Base-by-base conservation (phyloP, 1,140 invertebrate genomes). In the Formica exsecta region DNA sequence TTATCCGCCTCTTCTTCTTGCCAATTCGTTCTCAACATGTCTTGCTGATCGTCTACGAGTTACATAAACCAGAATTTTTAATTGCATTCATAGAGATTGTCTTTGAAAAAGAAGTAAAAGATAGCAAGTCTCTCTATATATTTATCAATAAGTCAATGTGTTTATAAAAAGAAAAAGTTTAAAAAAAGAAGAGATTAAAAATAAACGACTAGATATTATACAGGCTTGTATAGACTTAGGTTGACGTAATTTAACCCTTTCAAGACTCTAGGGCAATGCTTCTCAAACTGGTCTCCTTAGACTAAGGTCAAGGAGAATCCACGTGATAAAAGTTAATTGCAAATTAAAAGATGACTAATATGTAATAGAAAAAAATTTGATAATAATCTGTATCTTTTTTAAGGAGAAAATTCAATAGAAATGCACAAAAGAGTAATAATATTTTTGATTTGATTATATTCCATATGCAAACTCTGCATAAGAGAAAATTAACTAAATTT, bases 111-210 rank as follows among this genome's bases (percentile, higher is more conserved):
- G 19, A 32, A 81, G 19, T 22, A 16, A 11, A 65, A 36, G 13
- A 57, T 19, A 29, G 36, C 6, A 59, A 41, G 7, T 32, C 32
- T 32, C 32, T 32, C 1, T 59, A 57, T n/a, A 51, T 48, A 9
- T 7, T 41, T 41, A 57, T 44, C 44, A n/a, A 8, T 16, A n/a
- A 51, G 19, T 80, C 32, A 59, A 32, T 41, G 19, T 44, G 5
- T 59, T 59, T 73, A 38, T 44, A 81, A 71, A 81, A 59, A 70
- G 32, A 22, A 6, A 76, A 11, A 0, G 22, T 76, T 76, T 76
- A 76, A 64, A 64, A 75, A 62, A 64, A 76, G 16, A 22, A 79
- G 16, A 41, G 16, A 3, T 32, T 81, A 81, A 81, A 71, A 71
- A 81, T 81, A 81, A 41, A 6, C 7, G 7, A 3, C 3, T 8